Conservation (phyloP, 2,888 invertebrate genomes). For the Polydesmus complanatus region DNA sequence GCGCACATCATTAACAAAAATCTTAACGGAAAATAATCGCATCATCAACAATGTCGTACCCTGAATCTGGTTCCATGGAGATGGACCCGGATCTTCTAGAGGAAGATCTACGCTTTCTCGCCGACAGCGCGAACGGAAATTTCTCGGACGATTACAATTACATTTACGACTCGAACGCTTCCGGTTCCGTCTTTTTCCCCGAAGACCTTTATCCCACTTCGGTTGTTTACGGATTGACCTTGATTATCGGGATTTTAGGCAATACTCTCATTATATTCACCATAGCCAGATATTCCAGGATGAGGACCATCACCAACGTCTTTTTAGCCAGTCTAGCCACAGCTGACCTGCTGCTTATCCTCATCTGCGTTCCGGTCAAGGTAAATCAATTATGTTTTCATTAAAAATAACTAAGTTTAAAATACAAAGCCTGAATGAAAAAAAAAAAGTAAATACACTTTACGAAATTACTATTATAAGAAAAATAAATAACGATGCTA, state of each 20-base stretch:
- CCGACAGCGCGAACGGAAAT: too few species aligned
- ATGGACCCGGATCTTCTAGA: too few species aligned
- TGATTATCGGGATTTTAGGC: constrained; percentile 46
- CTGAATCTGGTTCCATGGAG: too few species aligned
- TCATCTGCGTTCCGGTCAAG: constrained; percentile 57
- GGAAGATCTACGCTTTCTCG: too few species aligned
- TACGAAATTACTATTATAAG: too few species aligned
- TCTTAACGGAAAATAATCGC: too few species aligned
- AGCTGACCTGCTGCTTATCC: constrained; percentile 52
- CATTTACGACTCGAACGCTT: constrained; percentile 40
- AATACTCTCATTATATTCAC: constrained; percentile 44
- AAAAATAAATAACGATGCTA: too few species aligned
- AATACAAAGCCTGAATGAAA: too few species aligned
- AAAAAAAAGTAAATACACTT: too few species aligned
- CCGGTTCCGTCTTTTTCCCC: constrained; percentile 39
- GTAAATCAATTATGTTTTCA: constrained; percentile 32
- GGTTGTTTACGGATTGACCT: constrained; percentile 44
- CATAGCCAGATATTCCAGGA: constrained; percentile 40
- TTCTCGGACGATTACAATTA: constrained; percentile 17
- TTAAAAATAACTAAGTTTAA: too few species aligned
- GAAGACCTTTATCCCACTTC: constrained; percentile 43
- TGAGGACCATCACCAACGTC: constrained; percentile 45
- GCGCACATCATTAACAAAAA: too few species aligned
- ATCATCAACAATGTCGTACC: too few species aligned
- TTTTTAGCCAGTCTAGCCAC: constrained; percentile 53